Percentiles rank a stretch among this genome's conserved stretches.
phyloP scores from a whole-genome alignment of 2,113 vertebrate species.

The Pongo pygmaeus region DNA sequence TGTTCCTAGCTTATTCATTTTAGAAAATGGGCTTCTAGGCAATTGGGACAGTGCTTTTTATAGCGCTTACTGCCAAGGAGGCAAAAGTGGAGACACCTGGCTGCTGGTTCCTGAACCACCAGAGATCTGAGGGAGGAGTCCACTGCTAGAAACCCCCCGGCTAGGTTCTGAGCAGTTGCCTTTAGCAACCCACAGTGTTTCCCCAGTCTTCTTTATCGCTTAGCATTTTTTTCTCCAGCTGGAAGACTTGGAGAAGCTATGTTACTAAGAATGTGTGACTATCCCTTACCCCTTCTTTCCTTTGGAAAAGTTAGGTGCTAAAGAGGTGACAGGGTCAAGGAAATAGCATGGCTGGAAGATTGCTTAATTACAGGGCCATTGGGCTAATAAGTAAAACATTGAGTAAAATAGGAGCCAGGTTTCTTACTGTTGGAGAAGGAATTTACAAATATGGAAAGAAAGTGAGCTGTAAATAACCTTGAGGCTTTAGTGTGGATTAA shows the following conservation, averaged over 20 bases:
- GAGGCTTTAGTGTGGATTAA: background rate
- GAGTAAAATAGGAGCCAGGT: background rate
- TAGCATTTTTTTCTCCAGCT: background rate
- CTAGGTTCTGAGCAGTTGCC: background rate
- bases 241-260: background rate
- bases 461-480: background rate
- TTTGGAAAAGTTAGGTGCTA: background rate
- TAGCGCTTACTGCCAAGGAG: background rate
- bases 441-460: background rate
- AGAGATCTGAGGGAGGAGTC: background rate
- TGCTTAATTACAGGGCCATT: background rate
- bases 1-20: conserved; percentile 24
- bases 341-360: background rate
- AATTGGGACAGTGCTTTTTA: conserved; percentile 53
- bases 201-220: background rate
- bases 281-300: background rate
- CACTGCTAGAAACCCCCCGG: background rate
- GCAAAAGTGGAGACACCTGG: background rate
- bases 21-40: conserved; percentile 60
- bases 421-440: background rate
- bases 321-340: background rate
- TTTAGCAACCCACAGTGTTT: background rate
- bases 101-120: background rate
- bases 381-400: background rate
- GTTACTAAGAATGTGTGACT: background rate